A percentile compares a stretch with the other conserved stretches of the same genome.
phyloP scores from a whole-genome alignment of 2,888 invertebrate species.

The Hartigia nigra region DNA sequence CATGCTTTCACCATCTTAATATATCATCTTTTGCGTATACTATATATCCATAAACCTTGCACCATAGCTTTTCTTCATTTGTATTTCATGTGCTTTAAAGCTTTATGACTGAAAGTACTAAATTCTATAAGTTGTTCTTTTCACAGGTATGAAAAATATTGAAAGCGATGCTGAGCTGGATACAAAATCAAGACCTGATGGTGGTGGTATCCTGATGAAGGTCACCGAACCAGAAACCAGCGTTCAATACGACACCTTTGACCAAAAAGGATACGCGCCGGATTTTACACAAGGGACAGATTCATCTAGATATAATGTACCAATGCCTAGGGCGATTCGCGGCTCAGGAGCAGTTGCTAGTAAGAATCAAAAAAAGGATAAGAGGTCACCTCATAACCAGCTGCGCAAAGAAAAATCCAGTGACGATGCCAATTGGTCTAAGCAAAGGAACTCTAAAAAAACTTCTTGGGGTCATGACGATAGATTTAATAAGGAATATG shows the following conservation, averaged over 20 bases:
- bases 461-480: conserved; percentile 50
- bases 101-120: not conserved
- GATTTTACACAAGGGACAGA: not conserved
- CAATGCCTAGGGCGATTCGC: conserved; percentile 45
- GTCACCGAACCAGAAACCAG: not conserved
- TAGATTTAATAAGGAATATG: conserved; percentile 48
- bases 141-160: not conserved
- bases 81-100: not conserved
- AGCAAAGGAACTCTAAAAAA: conserved; percentile 15
- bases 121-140: not conserved
- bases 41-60: not conserved
- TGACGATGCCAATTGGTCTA: not conserved
- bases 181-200: not conserved
- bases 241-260: not conserved
- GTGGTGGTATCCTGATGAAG: not conserved
- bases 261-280: not conserved
- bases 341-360: conserved; percentile 47
- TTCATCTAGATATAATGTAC: not conserved
- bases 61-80: not conserved
- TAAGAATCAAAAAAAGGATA: conserved; percentile 28
- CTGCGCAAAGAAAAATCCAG: not conserved
- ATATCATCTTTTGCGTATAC: not conserved
- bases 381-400: not conserved
- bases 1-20: conserved; percentile 3
- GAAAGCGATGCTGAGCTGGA: not conserved